phyloP scores from a whole-genome alignment of 2,797 vertebrate genomes.

The Gobionotothen gibberifrons region DNA sequence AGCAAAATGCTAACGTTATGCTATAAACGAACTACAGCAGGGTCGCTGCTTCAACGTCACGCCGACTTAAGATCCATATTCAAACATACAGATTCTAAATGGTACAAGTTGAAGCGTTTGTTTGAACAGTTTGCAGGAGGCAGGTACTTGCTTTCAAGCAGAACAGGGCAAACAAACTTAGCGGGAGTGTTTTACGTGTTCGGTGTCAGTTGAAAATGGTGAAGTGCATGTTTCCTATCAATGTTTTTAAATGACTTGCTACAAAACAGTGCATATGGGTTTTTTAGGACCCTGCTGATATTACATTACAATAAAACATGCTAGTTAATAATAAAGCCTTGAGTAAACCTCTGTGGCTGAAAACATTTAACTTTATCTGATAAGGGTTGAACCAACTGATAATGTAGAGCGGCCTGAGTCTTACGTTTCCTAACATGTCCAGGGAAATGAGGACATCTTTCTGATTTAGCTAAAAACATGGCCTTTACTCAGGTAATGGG shows the following conservation, averaged over 20 bases:
- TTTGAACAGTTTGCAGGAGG: no score
- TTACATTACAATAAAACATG: no score
- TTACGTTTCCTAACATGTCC: background rate
- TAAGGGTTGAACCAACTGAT: background rate
- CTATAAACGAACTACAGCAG: no score
- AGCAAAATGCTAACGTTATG: no score
- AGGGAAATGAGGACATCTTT: background rate
- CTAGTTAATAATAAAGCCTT: background rate
- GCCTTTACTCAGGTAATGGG: background rate
- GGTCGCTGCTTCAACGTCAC: no score
- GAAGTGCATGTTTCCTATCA: background rate
- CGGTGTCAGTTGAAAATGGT: background rate
- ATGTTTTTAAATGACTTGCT: background rate
- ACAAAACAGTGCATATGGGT: background rate
- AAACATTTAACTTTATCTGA: conserved; percentile 2
- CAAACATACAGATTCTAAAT: no score
- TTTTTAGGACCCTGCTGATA: background rate
- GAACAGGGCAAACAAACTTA: no score
- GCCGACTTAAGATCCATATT: no score
- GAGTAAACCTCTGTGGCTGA: background rate
- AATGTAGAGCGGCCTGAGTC: background rate
- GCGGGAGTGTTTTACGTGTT: no score
- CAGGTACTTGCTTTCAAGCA: no score
- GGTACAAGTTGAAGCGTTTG: no score
- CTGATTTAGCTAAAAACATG: background rate